These are phyloP conservation scores for Dynastes maya DNA, from an alignment of 2,888 invertebrate genomes.

Conservation along the genomic window DNA sequence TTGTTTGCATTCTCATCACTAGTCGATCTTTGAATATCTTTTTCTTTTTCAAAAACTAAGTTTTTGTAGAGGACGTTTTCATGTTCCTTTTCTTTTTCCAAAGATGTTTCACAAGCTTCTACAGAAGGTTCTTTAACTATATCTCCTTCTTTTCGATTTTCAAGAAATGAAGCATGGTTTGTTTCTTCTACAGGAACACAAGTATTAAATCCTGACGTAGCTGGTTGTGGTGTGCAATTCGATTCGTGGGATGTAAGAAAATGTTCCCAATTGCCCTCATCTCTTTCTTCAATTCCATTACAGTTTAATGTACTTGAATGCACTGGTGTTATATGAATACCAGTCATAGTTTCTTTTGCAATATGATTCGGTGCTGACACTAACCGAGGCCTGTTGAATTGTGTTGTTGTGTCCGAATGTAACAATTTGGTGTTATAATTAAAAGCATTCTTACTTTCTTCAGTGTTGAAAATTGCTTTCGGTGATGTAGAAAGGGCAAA, in stretches of 20 bases:
- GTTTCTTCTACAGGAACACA: neutral
- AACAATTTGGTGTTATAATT: neutral
- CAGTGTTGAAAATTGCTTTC: slow-evolving; percentile 39
- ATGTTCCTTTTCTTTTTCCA: neutral
- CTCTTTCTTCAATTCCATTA: neutral
- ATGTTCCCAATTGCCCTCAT: neutral
- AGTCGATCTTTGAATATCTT: neutral
- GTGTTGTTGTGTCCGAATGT: neutral
- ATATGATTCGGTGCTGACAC: neutral
- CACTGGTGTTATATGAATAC: neutral
- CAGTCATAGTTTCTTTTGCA: neutral
- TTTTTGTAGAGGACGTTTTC: neutral
- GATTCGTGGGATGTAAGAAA: neutral
- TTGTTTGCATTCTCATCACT: neutral
- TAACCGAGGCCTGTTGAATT: neutral
- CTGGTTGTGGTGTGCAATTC: neutral
- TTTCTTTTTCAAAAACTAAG: neutral
- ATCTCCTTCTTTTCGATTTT: neutral
- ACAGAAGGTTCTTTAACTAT: neutral
- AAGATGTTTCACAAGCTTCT: neutral
- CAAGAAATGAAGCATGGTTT: neutral
- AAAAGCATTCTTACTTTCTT: neutral
- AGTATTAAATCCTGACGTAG: neutral
- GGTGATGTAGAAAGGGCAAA: slow-evolving; percentile 57
- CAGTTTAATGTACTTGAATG: neutral